phyloP scores from a whole-genome alignment of 2,797 vertebrate genomes.

The Sebastes itinus region DNA sequence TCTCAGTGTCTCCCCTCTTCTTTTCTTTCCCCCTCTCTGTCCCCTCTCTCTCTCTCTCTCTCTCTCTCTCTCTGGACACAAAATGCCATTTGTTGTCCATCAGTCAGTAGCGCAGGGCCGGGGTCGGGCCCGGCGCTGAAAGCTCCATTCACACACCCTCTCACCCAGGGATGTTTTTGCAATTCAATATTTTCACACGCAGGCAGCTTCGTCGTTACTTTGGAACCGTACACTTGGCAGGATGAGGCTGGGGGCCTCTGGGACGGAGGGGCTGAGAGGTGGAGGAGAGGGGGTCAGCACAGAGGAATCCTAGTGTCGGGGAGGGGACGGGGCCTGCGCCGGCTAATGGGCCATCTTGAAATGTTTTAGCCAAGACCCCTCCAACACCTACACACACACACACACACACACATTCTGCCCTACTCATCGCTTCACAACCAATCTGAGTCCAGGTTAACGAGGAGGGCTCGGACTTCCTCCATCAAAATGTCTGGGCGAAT shows the following conservation, averaged over 20 bases:
- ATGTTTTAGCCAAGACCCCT: constrained; percentile 82
- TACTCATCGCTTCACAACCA: constrained; percentile 75
- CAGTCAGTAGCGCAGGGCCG: constrained; percentile 88
- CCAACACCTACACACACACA: constrained; percentile 60
- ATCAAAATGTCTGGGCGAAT: constrained; percentile 51
- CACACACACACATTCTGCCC: constrained; percentile 49
- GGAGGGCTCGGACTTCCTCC: constrained; percentile 58
- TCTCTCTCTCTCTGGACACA: constrained; percentile 68
- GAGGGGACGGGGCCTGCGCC: constrained; percentile 54
- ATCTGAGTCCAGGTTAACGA: constrained; percentile 74
- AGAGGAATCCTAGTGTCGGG: constrained; percentile 78
- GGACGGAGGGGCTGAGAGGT: constrained; percentile 73
- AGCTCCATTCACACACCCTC: constrained; percentile 91
- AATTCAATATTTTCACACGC: constrained; percentile 99
- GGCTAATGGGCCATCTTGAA: constrained; percentile 87
- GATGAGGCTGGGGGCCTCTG: constrained; percentile 86
- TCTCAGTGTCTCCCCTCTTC: constrained; percentile 45
- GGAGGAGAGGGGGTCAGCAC: constrained; percentile 72
- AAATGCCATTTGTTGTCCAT: constrained; percentile 94
- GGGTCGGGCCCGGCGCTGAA: constrained; percentile 86
- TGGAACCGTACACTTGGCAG: constrained; percentile 91
- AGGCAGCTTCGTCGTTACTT: constrained; percentile 94
- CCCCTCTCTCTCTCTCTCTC: constrained; percentile 36
- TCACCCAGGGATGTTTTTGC: constrained; percentile 93
- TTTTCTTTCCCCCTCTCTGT: constrained; percentile 46